Base-by-base conservation (phyloP, 2,113 vertebrate species). In the Plestiodon gilberti region DNA sequence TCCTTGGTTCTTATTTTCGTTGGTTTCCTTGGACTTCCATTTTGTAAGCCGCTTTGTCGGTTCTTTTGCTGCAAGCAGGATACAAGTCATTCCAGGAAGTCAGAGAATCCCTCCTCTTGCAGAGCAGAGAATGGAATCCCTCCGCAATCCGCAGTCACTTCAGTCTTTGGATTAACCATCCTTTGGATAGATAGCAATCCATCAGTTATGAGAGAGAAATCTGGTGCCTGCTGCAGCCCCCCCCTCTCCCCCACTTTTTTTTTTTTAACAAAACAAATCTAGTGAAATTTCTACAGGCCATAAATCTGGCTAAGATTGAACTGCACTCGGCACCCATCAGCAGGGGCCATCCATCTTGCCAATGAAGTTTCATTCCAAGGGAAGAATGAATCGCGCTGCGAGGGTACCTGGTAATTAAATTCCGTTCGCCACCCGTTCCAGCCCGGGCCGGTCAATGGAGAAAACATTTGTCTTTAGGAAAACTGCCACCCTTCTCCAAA, bases 381-480 rank as follows among this genome's bases (percentile, higher is more conserved):
- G 85, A 74, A 84, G 85, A 89, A 88, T 83, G 88, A 89, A 81
- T 86, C 78, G 87, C 73, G 64, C 71, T 35, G 75, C 40, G 69
- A 87, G 85, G 87, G 73, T 79, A 84, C 80, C 82, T 90, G 76
- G 88, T 93, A 90, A 93, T 91, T 93, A 87, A 93, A 92, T 92
- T 92, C 89, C 80, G 75, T 88, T 79, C 81, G 70, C 81, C 52
- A 64, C 88, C 89, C 61, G 77, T 85, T 78, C 78, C 73, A 65
- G 81, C 74, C 84, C 61, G 76, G 79, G 83, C 91, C 77, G 88
- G 91, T 90, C 92, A 92, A 88, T 88, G 88, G 79, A 87, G 90
- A 81, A 85, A 90, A 87, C 89, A 90, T 92, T 89, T 92, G 88
- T 90, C 89, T 90, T 87, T 77, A 73, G 69, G 83, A 52, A 84